A percentile compares a stretch with the other conserved stretches of the same genome.
These are phyloP conservation scores for Syndactyla subalaris DNA, from an alignment of 2,797 vertebrate genomes.

Conservation along the genomic window DNA sequence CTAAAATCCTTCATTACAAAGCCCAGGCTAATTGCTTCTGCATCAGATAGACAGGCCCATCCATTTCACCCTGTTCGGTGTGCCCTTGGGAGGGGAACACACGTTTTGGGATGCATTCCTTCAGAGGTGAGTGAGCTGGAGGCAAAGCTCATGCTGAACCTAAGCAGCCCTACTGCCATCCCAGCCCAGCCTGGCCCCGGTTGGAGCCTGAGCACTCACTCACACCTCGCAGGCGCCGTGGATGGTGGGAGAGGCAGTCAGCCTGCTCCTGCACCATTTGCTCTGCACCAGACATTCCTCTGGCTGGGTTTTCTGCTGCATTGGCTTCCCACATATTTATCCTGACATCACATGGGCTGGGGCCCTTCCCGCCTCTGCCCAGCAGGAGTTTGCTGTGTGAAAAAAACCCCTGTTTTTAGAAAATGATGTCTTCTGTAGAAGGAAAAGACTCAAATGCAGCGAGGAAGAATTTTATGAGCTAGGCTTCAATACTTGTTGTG, in stretches of 20 bases:
- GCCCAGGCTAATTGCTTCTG: background rate
- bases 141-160: background rate
- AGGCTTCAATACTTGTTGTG: conserved; percentile 52
- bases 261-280: background rate
- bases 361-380: conserved; percentile 63
- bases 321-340: conserved; percentile 62
- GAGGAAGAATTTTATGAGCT: conserved; percentile 42
- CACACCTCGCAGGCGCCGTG: fast-evolving
- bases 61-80: background rate
- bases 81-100: background rate
- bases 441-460: background rate
- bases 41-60: background rate
- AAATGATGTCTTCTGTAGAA: background rate
- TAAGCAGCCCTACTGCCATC: fast-evolving
- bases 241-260: background rate
- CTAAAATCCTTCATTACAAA: conserved; percentile 26
- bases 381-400: conserved; percentile 7
- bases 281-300: conserved; percentile 53
- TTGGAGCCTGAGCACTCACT: background rate
- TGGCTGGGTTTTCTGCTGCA: conserved; percentile 60
- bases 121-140: background rate
- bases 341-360: conserved; percentile 65
- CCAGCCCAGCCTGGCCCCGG: background rate
- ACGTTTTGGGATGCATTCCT: fast-evolving
- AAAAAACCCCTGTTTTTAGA: background rate